These are phyloP conservation scores for Sterna hirundo DNA, from an alignment of 2,113 vertebrate genomes.

Conservation along the genomic window DNA sequence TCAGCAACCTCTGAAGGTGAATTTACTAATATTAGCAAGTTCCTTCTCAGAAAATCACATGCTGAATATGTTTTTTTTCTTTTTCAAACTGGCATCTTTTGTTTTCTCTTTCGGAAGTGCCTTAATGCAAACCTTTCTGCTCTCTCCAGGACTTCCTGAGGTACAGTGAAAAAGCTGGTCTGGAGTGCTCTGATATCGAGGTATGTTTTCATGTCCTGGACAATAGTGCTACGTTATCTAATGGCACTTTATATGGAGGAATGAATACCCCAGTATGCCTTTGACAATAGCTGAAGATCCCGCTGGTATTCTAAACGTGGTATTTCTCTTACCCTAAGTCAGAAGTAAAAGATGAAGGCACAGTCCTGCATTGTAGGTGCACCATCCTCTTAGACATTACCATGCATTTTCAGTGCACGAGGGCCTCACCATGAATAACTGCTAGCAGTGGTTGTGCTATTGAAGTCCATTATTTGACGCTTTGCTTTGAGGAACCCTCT, in stretches of 20 bases:
- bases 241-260: not conserved
- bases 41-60: not conserved
- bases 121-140: conserved; percentile 41
- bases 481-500: not conserved
- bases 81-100: conserved; percentile 3
- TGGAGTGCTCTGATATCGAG: conserved; percentile 93
- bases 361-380: not conserved
- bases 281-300: not conserved
- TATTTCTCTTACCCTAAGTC: not conserved
- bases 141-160: conserved; percentile 90
- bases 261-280: not conserved
- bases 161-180: conserved; percentile 91
- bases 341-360: not conserved
- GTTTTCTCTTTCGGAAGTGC: conserved; percentile 18
- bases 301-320: not conserved
- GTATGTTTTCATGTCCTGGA: conserved; percentile 67
- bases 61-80: not conserved
- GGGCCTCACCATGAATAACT: not conserved
- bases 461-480: not conserved
- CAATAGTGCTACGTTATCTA: not conserved
- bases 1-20: not conserved
- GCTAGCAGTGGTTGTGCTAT: rapidly evolving
- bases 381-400: not conserved
- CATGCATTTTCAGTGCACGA: not conserved
- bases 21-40: not conserved